These are phyloP conservation scores for Drosophila quadrilineata DNA, from an alignment of 1,140 invertebrate species.

Conservation along the genomic window DNA sequence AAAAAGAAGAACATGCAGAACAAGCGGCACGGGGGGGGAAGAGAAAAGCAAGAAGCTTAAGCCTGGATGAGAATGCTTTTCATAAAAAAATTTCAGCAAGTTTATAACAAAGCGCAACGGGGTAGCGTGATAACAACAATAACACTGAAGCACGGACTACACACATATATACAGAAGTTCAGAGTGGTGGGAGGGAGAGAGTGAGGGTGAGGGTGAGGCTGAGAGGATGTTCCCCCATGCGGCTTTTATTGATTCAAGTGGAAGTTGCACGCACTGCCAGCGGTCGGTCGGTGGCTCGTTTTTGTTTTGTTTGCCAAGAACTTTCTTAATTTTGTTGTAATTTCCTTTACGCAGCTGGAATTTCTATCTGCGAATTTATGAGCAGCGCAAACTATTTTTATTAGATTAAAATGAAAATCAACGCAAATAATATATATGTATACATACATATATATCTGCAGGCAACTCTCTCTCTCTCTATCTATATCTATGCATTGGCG, in stretches of 20 bases:
- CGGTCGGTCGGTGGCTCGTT: too few relatives aligned
- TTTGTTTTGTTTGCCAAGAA: constrained; percentile 37
- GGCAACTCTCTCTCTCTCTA: too few relatives aligned
- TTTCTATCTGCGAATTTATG: constrained; percentile 79
- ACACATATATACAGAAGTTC: neutral
- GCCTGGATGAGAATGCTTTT: constrained; percentile 37
- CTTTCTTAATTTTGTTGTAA: constrained; percentile 78
- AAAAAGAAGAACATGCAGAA: neutral
- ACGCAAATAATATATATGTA: constrained; percentile 19
- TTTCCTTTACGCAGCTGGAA: constrained; percentile 72
- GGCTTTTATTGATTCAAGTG: constrained; percentile 76
- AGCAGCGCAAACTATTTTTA: constrained; percentile 75
- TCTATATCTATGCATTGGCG: too few relatives aligned
- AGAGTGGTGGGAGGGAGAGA: neutral
- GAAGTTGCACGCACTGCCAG: constrained; percentile 65
- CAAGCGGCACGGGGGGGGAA: neutral
- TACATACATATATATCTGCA: neutral
- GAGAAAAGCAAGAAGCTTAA: neutral
- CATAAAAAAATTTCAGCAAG: constrained; percentile 32
- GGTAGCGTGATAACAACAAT: constrained; percentile 51
- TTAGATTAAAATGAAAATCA: constrained; percentile 70
- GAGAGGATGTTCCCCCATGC: constrained; percentile 35
- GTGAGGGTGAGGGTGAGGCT: neutral
- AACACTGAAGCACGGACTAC: constrained; percentile 33
- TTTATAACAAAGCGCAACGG: constrained; percentile 55